phyloP scores from a whole-genome alignment of 2,797 vertebrate genomes.

The Botia almorhae region DNA sequence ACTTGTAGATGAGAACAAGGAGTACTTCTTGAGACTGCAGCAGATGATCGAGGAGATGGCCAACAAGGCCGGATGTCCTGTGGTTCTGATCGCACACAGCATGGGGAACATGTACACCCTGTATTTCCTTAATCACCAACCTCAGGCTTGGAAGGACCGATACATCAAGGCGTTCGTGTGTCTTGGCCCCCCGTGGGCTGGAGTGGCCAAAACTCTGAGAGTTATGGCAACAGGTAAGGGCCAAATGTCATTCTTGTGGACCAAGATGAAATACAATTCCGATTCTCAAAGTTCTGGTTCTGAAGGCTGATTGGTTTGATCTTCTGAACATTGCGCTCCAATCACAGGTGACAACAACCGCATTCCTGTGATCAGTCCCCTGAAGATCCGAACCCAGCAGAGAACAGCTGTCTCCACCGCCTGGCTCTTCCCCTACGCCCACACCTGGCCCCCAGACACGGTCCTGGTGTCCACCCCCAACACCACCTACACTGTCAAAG shows the following conservation, averaged over 20 bases:
- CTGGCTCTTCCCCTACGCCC: conserved; percentile 92
- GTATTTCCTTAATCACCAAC: conserved; percentile 94
- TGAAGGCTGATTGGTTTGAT: neutral
- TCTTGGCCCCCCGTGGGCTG: conserved; percentile 92
- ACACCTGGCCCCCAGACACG: conserved; percentile 86
- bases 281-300: neutral
- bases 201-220: conserved; percentile 93
- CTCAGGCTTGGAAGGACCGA: conserved; percentile 93
- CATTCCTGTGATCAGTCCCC: conserved; percentile 89
- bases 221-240: conserved; percentile 89
- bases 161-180: conserved; percentile 89
- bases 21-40: conserved; percentile 87
- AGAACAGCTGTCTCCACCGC: conserved; percentile 89
- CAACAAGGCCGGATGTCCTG: conserved; percentile 82
- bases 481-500: conserved; percentile 87
- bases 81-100: conserved; percentile 94
- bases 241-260: no score
- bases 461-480: conserved; percentile 86
- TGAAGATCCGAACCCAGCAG: conserved; percentile 94
- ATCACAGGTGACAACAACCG: conserved; percentile 91
- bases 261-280: no score
- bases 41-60: conserved; percentile 93
- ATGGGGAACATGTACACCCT: conserved; percentile 99
- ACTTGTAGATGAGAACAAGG: conserved; percentile 88
- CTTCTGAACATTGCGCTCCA: neutral